A percentile compares a stretch with the other conserved stretches of the same genome.
Conservation (phyloP, 2,113 vertebrate genomes). For the Mobula birostris region DNA sequence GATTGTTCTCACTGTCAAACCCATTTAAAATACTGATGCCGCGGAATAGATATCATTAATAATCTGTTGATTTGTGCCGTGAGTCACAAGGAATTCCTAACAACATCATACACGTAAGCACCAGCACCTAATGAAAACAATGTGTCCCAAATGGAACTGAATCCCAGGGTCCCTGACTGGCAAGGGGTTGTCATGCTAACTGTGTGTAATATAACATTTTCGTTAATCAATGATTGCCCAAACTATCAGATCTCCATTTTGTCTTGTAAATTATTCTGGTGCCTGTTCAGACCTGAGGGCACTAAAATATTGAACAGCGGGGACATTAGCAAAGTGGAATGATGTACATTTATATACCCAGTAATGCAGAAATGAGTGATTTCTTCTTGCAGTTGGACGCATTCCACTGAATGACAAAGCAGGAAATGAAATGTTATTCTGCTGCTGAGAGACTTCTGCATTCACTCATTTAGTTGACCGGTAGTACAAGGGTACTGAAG, state of each 20-base stretch:
- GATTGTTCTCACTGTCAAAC: constrained; percentile 56
- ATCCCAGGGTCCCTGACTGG: constrained; percentile 54
- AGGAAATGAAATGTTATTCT: neutral
- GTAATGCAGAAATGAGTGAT: neutral
- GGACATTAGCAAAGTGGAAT: neutral
- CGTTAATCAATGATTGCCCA: constrained; percentile 61
- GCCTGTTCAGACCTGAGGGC: constrained; percentile 44
- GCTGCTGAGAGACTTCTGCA: neutral
- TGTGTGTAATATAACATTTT: constrained; percentile 52
- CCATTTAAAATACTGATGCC: constrained; percentile 71
- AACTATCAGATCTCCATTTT: constrained; percentile 42
- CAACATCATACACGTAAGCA: constrained; percentile 67
- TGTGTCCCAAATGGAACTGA: constrained; percentile 54
- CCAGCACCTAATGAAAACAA: constrained; percentile 59
- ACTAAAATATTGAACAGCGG: neutral
- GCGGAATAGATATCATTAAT: constrained; percentile 61
- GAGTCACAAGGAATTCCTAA: constrained; percentile 69
- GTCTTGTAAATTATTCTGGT: constrained; percentile 57
- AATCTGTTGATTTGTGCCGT: constrained; percentile 64
- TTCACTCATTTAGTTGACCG: neutral
- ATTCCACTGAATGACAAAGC: neutral
- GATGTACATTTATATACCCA: neutral
- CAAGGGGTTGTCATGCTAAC: constrained; percentile 38
- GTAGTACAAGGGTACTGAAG: too few relatives aligned
- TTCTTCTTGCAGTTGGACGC: neutral